A percentile compares a stretch with the other conserved stretches of the same genome.
phyloP scores from a whole-genome alignment of 53 echinoderm and acorn worm species.

The Astropecten irregularis region DNA sequence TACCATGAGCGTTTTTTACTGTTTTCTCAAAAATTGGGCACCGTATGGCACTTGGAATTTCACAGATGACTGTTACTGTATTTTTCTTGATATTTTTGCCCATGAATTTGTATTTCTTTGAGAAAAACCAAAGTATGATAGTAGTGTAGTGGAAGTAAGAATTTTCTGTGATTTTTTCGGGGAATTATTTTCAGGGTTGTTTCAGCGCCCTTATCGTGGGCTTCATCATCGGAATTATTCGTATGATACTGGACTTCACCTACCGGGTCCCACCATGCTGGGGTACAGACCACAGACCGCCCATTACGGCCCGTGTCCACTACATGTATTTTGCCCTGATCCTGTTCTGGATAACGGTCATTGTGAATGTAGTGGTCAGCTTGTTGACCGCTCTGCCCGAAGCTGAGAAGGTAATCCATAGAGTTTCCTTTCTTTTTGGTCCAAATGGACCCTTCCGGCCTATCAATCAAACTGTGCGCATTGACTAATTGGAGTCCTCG shows the following conservation, averaged over 20 bases:
- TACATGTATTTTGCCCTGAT: slow-evolving; percentile 96
- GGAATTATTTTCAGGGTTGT: slow-evolving; percentile 86
- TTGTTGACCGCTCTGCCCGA: slow-evolving; percentile 65
- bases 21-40: no score
- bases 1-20: no score
- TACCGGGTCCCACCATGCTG: slow-evolving; percentile 81
- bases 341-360: slow-evolving; percentile 80
- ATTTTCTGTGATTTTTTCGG: no score
- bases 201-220: slow-evolving; percentile 82
- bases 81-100: no score
- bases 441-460: no score
- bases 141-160: no score
- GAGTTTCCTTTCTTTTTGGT: neutral
- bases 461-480: no score
- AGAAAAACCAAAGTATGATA: no score
- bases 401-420: slow-evolving; percentile 40
- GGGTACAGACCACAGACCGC: slow-evolving; percentile 67
- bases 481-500: no score
- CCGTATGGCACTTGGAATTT: no score
- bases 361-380: slow-evolving; percentile 80
- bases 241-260: slow-evolving; percentile 76
- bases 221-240: slow-evolving; percentile 72
- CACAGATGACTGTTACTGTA: no score
- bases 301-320: slow-evolving; percentile 75
- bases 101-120: no score